These are phyloP conservation scores for Unio delphinus DNA, from an alignment of 2,888 invertebrate species.

Conservation along the genomic window DNA sequence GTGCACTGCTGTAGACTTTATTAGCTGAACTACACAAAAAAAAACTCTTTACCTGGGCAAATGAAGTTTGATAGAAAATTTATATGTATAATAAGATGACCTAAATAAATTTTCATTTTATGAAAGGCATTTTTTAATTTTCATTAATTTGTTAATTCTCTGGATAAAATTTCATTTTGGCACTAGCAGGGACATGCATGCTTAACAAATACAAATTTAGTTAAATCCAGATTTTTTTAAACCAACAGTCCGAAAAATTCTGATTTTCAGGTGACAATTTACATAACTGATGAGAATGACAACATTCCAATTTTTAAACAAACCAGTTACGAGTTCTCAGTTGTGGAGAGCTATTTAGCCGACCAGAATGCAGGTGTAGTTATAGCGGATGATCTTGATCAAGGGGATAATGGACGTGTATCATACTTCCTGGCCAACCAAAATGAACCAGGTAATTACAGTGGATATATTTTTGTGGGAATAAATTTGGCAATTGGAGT, in stretches of 20 bases:
- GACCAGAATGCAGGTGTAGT: conserved; percentile 35
- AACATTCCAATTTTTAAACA: conserved; percentile 39
- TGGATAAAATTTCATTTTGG: neutral
- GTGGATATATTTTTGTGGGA: too few relatives aligned
- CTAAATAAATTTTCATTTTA: neutral
- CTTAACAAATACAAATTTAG: neutral
- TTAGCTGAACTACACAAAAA: too few relatives aligned
- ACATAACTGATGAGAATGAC: conserved; percentile 47
- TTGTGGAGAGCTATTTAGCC: conserved; percentile 37
- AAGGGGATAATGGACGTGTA: conserved; percentile 42
- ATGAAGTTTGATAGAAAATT: too few relatives aligned
- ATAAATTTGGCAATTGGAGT: too few relatives aligned
- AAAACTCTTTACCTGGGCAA: too few relatives aligned
- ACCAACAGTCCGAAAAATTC: neutral
- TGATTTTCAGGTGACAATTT: conserved; percentile 36
- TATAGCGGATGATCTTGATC: conserved; percentile 44
- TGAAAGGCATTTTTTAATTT: neutral
- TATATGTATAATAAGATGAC: too few relatives aligned
- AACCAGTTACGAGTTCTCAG: conserved; percentile 34
- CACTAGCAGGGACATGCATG: neutral
- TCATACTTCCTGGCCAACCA: conserved; percentile 14
- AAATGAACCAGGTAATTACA: too few relatives aligned
- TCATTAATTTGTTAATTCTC: neutral
- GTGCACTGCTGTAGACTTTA: too few relatives aligned
- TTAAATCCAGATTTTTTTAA: neutral